Percentiles rank a stretch among this genome's conserved stretches.
Conservation (phyloP, 2,113 vertebrate species). For the Podarcis cretensis region DNA sequence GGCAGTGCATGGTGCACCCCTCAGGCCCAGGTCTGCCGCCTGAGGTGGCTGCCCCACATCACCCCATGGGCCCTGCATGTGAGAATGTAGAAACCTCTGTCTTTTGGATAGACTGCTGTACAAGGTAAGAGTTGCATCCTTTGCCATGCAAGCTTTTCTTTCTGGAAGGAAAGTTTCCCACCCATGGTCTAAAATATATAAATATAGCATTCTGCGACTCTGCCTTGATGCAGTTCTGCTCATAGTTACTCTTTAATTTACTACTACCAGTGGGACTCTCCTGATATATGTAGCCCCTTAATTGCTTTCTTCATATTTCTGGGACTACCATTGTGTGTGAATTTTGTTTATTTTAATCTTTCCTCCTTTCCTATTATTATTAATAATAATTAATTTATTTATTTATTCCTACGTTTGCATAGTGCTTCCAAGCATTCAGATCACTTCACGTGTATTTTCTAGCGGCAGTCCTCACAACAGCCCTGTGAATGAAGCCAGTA, state of each 20-base stretch:
- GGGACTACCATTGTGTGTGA: background rate
- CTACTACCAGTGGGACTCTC: background rate
- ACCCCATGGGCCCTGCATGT: too few species aligned
- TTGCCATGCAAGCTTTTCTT: too few species aligned
- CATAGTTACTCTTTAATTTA: background rate
- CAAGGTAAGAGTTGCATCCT: too few species aligned
- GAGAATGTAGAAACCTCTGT: too few species aligned
- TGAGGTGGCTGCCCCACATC: too few species aligned
- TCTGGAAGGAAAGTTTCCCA: too few species aligned
- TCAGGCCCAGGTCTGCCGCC: too few species aligned
- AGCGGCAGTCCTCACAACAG: background rate
- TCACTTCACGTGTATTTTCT: background rate
- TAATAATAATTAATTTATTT: too few species aligned
- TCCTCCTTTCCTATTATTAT: too few species aligned
- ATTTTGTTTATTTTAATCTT: conserved; percentile 1
- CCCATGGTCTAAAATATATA: background rate
- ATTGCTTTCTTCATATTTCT: background rate
- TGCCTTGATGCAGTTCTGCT: background rate
- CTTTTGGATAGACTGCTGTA: too few species aligned
- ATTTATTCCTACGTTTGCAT: background rate
- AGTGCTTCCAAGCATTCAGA: background rate
- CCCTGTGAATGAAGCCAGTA: background rate
- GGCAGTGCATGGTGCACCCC: too few species aligned
- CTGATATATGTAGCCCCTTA: background rate
- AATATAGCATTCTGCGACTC: background rate